phyloP scores from a whole-genome alignment of 2,797 vertebrate species.

The Echiichthys vipera region DNA sequence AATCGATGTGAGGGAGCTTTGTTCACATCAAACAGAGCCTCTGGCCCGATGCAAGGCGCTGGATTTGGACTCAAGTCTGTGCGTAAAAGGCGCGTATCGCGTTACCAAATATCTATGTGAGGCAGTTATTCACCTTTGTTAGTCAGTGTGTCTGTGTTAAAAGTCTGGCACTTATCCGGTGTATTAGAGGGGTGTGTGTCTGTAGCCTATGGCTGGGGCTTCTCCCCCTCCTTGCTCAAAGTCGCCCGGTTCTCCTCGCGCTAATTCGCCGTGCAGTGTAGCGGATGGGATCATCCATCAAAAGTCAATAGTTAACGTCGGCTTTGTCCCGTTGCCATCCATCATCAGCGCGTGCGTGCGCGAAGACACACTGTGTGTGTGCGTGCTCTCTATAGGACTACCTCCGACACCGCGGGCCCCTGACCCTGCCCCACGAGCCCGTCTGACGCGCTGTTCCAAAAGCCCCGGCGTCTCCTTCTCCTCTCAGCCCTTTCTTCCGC shows the following conservation, averaged over 20 bases:
- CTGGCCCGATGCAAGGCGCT: background rate
- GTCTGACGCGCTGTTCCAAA: conserved; percentile 55
- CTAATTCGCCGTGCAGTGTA: conserved; percentile 75
- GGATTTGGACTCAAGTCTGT: conserved; percentile 40
- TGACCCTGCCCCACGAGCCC: conserved; percentile 61
- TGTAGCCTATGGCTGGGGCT: background rate
- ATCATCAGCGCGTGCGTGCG: conserved; percentile 72
- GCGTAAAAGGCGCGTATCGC: conserved; percentile 57
- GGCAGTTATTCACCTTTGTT: conserved; percentile 32
- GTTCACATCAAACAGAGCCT: conserved; percentile 62
- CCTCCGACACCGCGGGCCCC: conserved; percentile 70
- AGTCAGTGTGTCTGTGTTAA: conserved; percentile 40
- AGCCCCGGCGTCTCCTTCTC: conserved; percentile 46
- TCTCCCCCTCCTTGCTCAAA: background rate
- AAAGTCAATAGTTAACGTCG: conserved; percentile 87
- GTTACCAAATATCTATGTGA: conserved; percentile 50
- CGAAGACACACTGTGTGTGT: conserved; percentile 1
- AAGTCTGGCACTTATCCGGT: conserved; percentile 34
- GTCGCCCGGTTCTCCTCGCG: conserved; percentile 73
- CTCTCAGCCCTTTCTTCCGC: conserved; percentile 73
- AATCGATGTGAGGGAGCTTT: conserved; percentile 63
- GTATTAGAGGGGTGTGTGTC: conserved; percentile 7
- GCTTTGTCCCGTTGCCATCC: conserved; percentile 82
- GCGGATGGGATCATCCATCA: conserved; percentile 86
- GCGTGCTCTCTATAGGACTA: conserved; percentile 54